Base-by-base conservation (phyloP, 1,140 invertebrate genomes). In the Papilio polytes region DNA sequence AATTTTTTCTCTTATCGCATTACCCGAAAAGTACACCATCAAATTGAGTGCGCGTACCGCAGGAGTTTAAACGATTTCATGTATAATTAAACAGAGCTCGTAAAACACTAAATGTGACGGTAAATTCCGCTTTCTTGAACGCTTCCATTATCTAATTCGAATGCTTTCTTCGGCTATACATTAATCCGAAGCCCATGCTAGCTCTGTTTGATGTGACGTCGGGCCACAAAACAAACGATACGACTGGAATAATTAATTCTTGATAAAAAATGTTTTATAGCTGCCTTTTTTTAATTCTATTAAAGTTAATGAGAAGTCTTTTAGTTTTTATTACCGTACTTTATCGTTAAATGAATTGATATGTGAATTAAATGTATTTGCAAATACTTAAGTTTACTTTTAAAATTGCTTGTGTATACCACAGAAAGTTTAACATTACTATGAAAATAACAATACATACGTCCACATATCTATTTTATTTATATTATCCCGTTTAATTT, bases 121-220 rank as follows among this genome's bases (percentile, higher is more conserved):
- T 78, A 63, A 59, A 78, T 78, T 78, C 77, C 77, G 77, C 77
- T 78, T 66, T 78, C 77, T 78, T 78, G 36, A 63, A 72, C 81
- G 78, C 72, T 70, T 82, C 84, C 86, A 87, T 87, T 87, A 85
- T 86, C 84, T 87, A 88, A 88, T 88, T 85, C 83, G 82, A 86
- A 85, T 83, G 84, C 81, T 87, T 86, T 87, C 85, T 85, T 86
- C 81, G 80, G 74, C 81, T 80, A 81, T 79, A 82, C 78, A 87
- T 87, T 87, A 88, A 88, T 87, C 83, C 83, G 74, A 81, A 82
- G 81, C 83, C 84, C 84, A 85, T 86, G 84, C 83, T 81, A 82
- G 80, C 80, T 74, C 73, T 74, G 56, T 77, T 76, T 82, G 81
- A 76, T 83, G 81, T 81, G 78, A 74, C 84, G 53, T 10, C 81